Evolutionary conservation across 1,140 invertebrate species (phyloP).

Genomic region (Anagrus nilaparvatae): DNA sequence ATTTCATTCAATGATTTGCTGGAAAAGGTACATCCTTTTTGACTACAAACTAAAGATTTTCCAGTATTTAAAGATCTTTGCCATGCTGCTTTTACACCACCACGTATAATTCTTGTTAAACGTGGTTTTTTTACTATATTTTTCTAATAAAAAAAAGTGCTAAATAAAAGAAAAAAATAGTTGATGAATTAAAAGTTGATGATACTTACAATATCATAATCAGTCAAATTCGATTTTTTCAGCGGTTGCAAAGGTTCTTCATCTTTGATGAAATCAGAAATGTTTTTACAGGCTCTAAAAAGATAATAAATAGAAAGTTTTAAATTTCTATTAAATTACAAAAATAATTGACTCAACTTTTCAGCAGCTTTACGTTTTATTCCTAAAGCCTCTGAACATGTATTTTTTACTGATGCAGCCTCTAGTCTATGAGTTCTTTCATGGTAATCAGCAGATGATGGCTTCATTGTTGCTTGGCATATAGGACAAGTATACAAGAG

Average conservation of each 20-base stretch:
- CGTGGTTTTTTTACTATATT: constrained; percentile 24
- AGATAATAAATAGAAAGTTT: constrained; percentile 7
- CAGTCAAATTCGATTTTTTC: constrained; percentile 14
- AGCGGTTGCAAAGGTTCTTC: constrained; percentile 13
- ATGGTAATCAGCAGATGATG: constrained; percentile 48
- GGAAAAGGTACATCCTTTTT: constrained; percentile 26
- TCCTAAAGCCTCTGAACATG: constrained; percentile 9
- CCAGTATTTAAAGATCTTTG: constrained; percentile 20
- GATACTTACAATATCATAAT: not conserved
- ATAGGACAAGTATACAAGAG: constrained; percentile 44
- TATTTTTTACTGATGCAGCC: constrained; percentile 19
- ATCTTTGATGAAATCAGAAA: constrained; percentile 26
- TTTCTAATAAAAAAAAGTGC: constrained; percentile 17
- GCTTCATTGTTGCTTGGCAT: constrained; percentile 46
- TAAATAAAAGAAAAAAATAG: not conserved
- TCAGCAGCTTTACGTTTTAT: constrained; percentile 45
- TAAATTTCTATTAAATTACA: constrained; percentile 1
- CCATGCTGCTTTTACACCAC: constrained; percentile 26
- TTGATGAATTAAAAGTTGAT: not conserved
- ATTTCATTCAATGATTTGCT: constrained; percentile 23
- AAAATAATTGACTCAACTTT: constrained; percentile 26
- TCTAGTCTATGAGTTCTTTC: constrained; percentile 30
- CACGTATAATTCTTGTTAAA: constrained; percentile 22
- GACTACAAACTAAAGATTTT: constrained; percentile 23
- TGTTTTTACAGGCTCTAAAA: constrained; percentile 30